A percentile compares a stretch with the other conserved stretches of the same genome.
Evolutionary conservation across 1,140 invertebrate species (phyloP).

Genomic region (Vollenhovia emeryi): DNA sequence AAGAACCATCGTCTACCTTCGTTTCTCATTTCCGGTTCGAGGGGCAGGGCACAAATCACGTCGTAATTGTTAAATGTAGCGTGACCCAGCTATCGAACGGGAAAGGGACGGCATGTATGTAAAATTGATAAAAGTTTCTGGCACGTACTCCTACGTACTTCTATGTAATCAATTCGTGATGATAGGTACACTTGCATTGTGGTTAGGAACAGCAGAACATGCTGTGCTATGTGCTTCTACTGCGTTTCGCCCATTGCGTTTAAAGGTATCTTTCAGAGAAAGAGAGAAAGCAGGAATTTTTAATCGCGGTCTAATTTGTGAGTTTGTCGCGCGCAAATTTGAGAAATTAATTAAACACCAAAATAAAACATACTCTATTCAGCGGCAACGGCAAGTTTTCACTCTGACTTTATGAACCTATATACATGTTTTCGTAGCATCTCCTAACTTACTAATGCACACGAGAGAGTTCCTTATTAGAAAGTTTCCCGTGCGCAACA

Average conservation of each 20-base stretch:
- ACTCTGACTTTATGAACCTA: not conserved
- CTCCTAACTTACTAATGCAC: conserved; percentile 14
- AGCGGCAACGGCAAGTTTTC: not conserved
- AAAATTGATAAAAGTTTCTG: conserved; percentile 74
- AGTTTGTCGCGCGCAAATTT: not conserved
- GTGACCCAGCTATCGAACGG: conserved; percentile 67
- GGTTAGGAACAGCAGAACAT: conserved; percentile 1
- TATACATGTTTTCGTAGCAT: conserved; percentile 17
- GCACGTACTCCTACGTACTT: conserved; percentile 23
- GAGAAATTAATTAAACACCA: not conserved
- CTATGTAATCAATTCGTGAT: conserved; percentile 50
- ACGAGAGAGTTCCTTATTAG: not conserved
- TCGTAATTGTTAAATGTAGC: conserved; percentile 78
- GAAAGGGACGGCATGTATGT: conserved; percentile 60
- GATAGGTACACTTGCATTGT: not conserved
- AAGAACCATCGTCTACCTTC: conserved; percentile 71
- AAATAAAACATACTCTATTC: not conserved
- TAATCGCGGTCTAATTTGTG: not conserved
- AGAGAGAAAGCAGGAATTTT: not conserved
- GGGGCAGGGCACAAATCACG: conserved; percentile 73
- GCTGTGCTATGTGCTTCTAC: not conserved
- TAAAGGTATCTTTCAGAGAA: not conserved
- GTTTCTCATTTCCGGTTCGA: conserved; percentile 77
- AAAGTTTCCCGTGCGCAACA: not conserved
- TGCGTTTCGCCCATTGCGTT: not conserved